Base-by-base conservation (phyloP, 2,113 vertebrate genomes). In the Phasianus colchicus region DNA sequence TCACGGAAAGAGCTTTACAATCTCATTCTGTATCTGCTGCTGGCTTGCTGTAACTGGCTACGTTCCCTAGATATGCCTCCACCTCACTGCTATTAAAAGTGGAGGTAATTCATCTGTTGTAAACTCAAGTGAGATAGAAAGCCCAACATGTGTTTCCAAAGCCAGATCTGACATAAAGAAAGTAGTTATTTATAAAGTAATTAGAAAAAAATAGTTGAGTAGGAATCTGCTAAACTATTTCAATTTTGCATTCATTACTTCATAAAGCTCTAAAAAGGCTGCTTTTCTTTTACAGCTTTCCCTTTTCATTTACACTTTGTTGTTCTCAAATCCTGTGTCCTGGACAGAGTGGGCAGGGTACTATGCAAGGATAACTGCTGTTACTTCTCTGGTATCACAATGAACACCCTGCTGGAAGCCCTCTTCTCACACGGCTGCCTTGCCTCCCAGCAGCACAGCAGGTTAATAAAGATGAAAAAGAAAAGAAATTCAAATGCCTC, bases 381-480 rank as follows among this genome's bases (percentile, higher is more conserved):
- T 61, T 78, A 63, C 30, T 52, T 27, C 48, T 30, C 72, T 54
- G 58, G 63, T 54, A 57, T 79, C 36, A 6, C 25, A 57, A 45
- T 0, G 5, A 7, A 5, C 72, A 89, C 43, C 30, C 47, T 78
- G 27, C 47, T 3, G 4, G n/a, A 81, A 81, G 64, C 30, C 6
- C 2, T 30, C 29, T 80, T 52, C 58, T n/a, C n/a, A 40, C 48
- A 60, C 9, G 48, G n/a, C 54, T 88, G 36, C 2, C 0, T 66
- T 90, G 55, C 83, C 30, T 92, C 50, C 72, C 55, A 83, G 92
- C 50, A 94, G 72, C 55, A 76, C 9, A 1, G 7, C 4, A 18
- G 25, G 64, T 76, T 94, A 86, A 88, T 90, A 55, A 93, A 85
- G 82, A 79, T 57, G 30, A 75, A 82, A 71, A 87, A 60, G 58